Evolutionary conservation across 2,113 vertebrate species (phyloP), one percentile per base, ranked within the genome.

Genomic region (Seriola quinqueradiata): DNA sequence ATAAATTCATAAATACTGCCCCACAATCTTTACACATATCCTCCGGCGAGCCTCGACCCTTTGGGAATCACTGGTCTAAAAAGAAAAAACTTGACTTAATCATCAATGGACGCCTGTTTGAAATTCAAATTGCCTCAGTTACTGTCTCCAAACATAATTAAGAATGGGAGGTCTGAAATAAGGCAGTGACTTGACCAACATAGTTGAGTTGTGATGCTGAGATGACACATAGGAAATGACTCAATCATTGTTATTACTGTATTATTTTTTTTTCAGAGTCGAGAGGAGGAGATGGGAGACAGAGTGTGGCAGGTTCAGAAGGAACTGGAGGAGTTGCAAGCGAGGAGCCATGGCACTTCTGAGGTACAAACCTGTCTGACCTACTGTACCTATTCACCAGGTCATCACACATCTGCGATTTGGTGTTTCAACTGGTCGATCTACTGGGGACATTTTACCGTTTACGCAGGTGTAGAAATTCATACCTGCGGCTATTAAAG

Each of bases 241-340:
- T 90, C 77, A 68, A 75, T 42, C 38, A 0, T 65, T 75, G 34
- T 83, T 64, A 1, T 23, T 48, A 57, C 61, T 38, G 48, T 28
- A 17, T 19, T 17, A 66, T 66, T 32, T 25, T 28, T 64, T 70
- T 34, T 72, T 40, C 92, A 99, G 98, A 95, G 90, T 90, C 96
- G 97, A 85, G 98, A 99, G 90, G 97, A 97, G 70, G 98, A 99
- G 94, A 99, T 99, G 98, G 96, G 97, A 40, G 93, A 90, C 57
- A 94, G 96, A 92, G 98, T 99, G 82, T 93, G 93, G 60, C 96
- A 97, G 69, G 90, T 99, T 42, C 96, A 99, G 90, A 93, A 95
- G 44, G 96, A 97, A 44, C 90, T 99, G 59, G 95, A 97, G 79
- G 95, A 96, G 23, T 78, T 99, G 19, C 96, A 96, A 81, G 89